Evolutionary conservation across 2,797 vertebrate species (phyloP).

Genomic region (Tolypeutes matacus): DNA sequence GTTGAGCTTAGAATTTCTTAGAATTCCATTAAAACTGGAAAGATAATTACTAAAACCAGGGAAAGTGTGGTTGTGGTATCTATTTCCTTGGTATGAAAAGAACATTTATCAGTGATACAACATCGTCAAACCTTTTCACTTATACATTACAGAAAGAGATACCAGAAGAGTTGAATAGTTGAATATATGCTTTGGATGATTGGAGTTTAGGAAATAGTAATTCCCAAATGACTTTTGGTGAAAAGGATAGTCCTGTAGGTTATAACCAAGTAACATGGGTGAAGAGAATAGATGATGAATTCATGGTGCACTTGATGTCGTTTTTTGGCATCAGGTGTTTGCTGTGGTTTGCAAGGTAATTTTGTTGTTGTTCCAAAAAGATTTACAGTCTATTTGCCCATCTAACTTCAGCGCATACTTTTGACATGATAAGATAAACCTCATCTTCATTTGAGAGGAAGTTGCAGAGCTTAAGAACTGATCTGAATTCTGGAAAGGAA

Average conservation of each 20-base stretch:
- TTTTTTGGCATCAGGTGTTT: not conserved
- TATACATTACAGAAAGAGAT: not conserved
- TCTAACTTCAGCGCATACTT: not conserved
- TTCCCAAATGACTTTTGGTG: not conserved
- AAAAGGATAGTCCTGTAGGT: not conserved
- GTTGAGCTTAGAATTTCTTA: not conserved
- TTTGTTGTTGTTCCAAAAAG: not conserved
- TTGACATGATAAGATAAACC: not conserved
- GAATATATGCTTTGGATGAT: not conserved
- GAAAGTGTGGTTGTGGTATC: not conserved
- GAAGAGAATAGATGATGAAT: not conserved
- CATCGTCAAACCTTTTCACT: not conserved
- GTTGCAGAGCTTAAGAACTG: not conserved
- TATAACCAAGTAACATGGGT: not conserved
- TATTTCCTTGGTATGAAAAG: not conserved
- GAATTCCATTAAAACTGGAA: not conserved
- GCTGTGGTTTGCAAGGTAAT: not conserved
- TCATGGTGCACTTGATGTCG: not conserved
- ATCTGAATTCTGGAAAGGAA: not conserved
- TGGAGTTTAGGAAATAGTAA: not conserved
- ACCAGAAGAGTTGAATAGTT: not conserved
- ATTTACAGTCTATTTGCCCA: not conserved
- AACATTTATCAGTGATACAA: not conserved
- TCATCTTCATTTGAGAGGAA: not conserved
- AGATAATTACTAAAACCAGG: not conserved